Evolutionary conservation across 2,113 vertebrate species (phyloP).

Genomic region (Chlamydotis undulata): DNA sequence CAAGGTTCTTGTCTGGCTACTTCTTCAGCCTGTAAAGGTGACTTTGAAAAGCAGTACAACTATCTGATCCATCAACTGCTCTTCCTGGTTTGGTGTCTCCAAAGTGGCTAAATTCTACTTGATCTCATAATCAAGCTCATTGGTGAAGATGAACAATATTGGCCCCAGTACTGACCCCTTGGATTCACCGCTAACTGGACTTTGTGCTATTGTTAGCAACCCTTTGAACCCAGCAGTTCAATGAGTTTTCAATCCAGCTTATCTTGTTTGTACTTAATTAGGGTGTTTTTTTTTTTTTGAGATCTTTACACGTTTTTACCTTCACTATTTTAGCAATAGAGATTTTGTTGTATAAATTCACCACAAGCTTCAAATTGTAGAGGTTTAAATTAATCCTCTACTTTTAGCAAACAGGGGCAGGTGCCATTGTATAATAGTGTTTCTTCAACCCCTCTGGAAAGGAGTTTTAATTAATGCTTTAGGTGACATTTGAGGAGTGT

Average conservation of each 20-base stretch:
- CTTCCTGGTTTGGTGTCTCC: neutral
- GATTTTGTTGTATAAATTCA: neutral
- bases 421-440: neutral
- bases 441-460: neutral
- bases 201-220: neutral
- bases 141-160: neutral
- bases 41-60: neutral
- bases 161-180: too few species aligned
- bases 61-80: accelerated
- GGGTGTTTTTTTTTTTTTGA: neutral
- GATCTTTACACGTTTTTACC: neutral
- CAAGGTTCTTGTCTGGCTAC: neutral
- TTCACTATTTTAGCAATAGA: neutral
- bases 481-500: constrained; percentile 17
- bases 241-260: accelerated
- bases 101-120: accelerated
- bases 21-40: neutral
- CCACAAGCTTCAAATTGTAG: neutral
- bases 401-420: neutral
- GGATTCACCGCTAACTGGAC: neutral
- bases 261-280: accelerated
- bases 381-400: neutral
- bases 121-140: accelerated
- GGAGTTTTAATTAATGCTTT: constrained; percentile 26
- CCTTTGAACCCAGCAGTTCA: neutral